Conservation (phyloP, 2,797 vertebrate species). For the Chrysocyon brachyurus region DNA sequence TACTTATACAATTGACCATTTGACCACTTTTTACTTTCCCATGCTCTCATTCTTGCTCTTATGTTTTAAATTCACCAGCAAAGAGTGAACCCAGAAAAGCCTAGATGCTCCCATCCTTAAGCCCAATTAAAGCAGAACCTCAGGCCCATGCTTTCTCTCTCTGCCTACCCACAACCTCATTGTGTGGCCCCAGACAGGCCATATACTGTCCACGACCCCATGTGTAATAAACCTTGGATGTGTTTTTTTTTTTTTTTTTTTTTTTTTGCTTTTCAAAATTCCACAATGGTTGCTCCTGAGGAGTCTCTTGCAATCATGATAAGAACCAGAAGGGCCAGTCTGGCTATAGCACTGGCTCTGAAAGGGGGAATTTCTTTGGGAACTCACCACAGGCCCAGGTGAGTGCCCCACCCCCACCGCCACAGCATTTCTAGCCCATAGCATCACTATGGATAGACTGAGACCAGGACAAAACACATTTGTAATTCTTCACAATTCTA, state of each 20-base stretch:
- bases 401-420: background rate
- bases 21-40: background rate
- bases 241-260: background rate
- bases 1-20: background rate
- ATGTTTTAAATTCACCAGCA: background rate
- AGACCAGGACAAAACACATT: background rate
- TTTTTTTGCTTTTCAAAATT: background rate
- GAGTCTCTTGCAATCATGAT: background rate
- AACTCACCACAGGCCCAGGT: background rate
- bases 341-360: background rate
- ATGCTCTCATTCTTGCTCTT: background rate
- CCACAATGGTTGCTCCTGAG: background rate
- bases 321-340: background rate
- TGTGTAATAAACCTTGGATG: background rate
- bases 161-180: background rate
- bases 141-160: background rate
- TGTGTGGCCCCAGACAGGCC: background rate
- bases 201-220: background rate
- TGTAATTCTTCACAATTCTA: background rate
- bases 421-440: background rate
- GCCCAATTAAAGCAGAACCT: background rate
- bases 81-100: background rate
- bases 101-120: background rate
- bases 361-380: background rate
- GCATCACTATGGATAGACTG: background rate